Evolutionary conservation across 2,888 invertebrate genomes (phyloP), one percentile per base, ranked within the genome.

Genomic region (Portevinia maculata): DNA sequence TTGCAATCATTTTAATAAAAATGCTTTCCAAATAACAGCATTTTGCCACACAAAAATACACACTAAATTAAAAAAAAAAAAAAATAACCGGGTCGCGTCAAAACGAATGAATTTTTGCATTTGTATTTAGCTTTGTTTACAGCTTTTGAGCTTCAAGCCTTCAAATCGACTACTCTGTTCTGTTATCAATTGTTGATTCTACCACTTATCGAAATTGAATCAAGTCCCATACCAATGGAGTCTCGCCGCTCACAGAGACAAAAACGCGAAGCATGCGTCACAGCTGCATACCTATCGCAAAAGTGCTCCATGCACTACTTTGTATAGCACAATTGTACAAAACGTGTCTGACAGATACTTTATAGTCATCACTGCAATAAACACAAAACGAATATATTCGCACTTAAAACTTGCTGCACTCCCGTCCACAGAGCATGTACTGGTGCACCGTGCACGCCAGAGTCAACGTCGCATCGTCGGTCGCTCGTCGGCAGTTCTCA

Each of bases 341-440:
- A 76, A 76, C 64, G 44, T 65, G 65, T 48, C 73, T 64, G 73
- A 62, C 64, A 64, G 73, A 74, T 74, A 76, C 70, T 60, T 76
- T 70, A 74, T 52, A 41, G 64, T 64, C 52, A 76, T 44, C 37
- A 57, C 52, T 70, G 75, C 81, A 81, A 81, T 81, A 65, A 64
- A 3, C 39, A 39, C 39, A 39, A 13, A n/a, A 39, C 55, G 3
- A 24, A 5, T 24, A 24, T 32, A 41, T 37, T 52, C 46, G 21
- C 32, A 50, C 46, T 75, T 52, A 32, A 69, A 57, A 53, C 69
- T 70, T 75, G 75, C 81, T 81, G 81, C 81, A 76, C 76, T 81
- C 81, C 81, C 81, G 70, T 37, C 59, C 50, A 28, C 59, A 46
- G 30, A 39, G 41, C 15, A 48, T 32, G 53, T 44, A 37, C 24